Conservation (phyloP, 2,888 invertebrate genomes). For the Drosophila limbata region DNA sequence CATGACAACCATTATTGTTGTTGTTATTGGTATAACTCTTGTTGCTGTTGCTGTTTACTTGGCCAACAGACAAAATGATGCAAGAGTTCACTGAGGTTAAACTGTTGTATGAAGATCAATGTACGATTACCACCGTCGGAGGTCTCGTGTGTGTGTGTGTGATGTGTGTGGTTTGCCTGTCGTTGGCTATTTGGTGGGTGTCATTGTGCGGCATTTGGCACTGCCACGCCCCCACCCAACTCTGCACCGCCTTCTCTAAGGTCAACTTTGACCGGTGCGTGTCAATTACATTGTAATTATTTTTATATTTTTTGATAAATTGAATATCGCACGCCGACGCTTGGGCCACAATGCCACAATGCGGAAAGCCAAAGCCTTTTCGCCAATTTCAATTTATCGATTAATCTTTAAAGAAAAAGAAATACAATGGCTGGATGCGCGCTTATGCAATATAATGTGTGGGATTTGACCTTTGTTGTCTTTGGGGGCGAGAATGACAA, state of each 20-base stretch:
- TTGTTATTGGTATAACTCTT: conserved; percentile 13
- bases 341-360: conserved; percentile 17
- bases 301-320: conserved; percentile 68
- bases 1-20: conserved; percentile 52
- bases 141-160: conserved; percentile 22
- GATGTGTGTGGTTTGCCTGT: conserved; percentile 27
- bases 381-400: conserved; percentile 52
- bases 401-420: conserved; percentile 49
- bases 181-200: conserved; percentile 57
- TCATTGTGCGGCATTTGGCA: conserved; percentile 64
- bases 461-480: conserved; percentile 70
- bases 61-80: conserved; percentile 57
- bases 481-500: conserved; percentile 57
- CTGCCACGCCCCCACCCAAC: conserved; percentile 54
- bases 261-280: conserved; percentile 61
- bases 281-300: conserved; percentile 81
- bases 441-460: conserved; percentile 75
- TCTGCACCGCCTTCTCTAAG: neutral
- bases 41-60: conserved; percentile 38
- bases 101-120: conserved; percentile 80
- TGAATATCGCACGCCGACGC: conserved; percentile 62
- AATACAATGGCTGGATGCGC: conserved; percentile 43
- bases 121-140: conserved; percentile 55
- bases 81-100: conserved; percentile 76
- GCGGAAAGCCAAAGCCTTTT: conserved; percentile 45